Conservation (phyloP, 2,797 vertebrate genomes). For the Crocidura indochinensis region DNA sequence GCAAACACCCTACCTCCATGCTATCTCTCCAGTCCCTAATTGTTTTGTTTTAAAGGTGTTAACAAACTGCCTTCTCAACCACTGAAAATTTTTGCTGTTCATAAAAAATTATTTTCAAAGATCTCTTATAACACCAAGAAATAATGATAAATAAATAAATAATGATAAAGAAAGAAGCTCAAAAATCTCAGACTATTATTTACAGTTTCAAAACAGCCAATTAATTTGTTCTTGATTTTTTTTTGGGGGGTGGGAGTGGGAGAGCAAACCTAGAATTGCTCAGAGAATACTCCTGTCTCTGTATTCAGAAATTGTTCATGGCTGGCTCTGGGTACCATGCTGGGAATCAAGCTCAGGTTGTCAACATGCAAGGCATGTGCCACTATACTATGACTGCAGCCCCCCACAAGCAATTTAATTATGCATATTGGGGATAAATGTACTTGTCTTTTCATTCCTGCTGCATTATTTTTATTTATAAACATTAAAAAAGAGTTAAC, state of each 20-base stretch:
- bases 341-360: too few relatives aligned
- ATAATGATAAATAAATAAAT: not conserved
- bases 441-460: constrained; percentile 11
- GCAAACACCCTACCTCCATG: too few relatives aligned
- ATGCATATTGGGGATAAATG: not conserved
- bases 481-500: not conserved
- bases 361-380: too few relatives aligned
- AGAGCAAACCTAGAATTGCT: too few relatives aligned
- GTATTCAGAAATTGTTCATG: too few relatives aligned
- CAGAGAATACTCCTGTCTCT: too few relatives aligned
- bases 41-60: constrained; percentile 64
- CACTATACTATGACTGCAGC: too few relatives aligned
- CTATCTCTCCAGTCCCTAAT: not conserved
- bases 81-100: constrained; percentile 47
- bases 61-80: constrained; percentile 52
- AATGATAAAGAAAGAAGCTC: constrained; percentile 38
- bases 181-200: constrained; percentile 21
- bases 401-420: too few relatives aligned
- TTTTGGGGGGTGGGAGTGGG: too few relatives aligned
- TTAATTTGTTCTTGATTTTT: not conserved
- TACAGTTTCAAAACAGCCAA: constrained; percentile 39
- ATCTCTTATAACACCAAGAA: constrained; percentile 11
- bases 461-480: not conserved
- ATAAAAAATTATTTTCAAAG: constrained; percentile 54
- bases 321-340: too few relatives aligned